phyloP scores from a whole-genome alignment of 1,140 invertebrate genomes.

The Sminthurides bifidus region DNA sequence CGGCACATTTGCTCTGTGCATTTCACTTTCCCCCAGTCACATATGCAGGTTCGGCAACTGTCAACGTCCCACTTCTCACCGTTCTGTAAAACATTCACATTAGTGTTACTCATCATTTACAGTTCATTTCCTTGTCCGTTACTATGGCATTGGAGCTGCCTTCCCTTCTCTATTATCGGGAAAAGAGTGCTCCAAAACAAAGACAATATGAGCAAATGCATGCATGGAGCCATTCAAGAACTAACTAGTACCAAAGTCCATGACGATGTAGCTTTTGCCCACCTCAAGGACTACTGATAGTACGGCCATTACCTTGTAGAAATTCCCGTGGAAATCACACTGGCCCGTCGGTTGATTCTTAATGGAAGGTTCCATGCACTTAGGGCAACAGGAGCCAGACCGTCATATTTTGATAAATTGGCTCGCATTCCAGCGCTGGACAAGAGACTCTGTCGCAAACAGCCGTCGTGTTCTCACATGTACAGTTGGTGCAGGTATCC shows the following conservation, averaged over 20 bases:
- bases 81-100: conserved; percentile 45
- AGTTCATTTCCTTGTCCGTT: too few species aligned
- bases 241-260: too few species aligned
- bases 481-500: conserved; percentile 71
- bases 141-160: too few species aligned
- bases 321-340: conserved; percentile 23
- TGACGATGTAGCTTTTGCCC: too few species aligned
- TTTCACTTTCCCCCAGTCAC: conserved; percentile 60
- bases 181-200: too few species aligned
- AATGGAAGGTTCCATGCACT: conserved; percentile 34
- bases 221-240: too few species aligned
- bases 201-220: too few species aligned
- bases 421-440: conserved; percentile 64
- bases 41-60: conserved; percentile 71
- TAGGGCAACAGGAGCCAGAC: conserved; percentile 65
- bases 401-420: conserved; percentile 50
- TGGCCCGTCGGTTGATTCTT: conserved; percentile 18
- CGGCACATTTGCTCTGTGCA: conserved; percentile 67
- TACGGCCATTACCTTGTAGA: conserved; percentile 24
- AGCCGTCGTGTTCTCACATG: conserved; percentile 55
- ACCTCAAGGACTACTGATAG: too few species aligned
- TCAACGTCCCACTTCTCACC: conserved; percentile 75
- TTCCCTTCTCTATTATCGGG: too few species aligned
- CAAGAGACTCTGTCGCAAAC: conserved; percentile 65
- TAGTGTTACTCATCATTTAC: neutral